Evolutionary conservation across 2,113 vertebrate species (phyloP).

Genomic region (Tiliqua scincoides): DNA sequence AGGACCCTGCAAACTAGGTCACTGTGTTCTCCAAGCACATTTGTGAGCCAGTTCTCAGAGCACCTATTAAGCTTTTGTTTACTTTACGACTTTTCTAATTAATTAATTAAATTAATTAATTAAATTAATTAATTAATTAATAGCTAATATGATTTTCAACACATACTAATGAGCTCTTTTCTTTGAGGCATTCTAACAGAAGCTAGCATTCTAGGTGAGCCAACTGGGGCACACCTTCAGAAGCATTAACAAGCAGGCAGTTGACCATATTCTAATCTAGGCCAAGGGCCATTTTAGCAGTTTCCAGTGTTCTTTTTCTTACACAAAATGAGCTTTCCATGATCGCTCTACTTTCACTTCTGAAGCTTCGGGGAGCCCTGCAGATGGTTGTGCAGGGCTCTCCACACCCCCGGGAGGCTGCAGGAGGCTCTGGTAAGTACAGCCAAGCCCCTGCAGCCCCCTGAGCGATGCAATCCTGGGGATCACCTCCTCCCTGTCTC

Average conservation of each 20-base stretch:
- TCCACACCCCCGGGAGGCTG: no score
- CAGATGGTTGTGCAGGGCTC: no score
- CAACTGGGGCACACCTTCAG: neutral
- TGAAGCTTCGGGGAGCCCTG: no score
- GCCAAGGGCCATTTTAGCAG: neutral
- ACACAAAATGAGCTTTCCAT: neutral
- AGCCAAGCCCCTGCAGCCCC: no score
- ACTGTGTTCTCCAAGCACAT: neutral
- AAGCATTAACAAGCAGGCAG: neutral
- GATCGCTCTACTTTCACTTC: no score
- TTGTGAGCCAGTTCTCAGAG: neutral
- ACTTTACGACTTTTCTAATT: slow-evolving; percentile 2
- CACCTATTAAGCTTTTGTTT: neutral
- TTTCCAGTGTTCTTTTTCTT: neutral
- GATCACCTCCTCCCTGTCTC: no score
- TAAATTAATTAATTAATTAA: slow-evolving; percentile 30
- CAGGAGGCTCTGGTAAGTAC: no score
- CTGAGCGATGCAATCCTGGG: no score
- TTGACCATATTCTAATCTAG: neutral
- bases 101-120: no score
- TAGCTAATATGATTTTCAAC: neutral
- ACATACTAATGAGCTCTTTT: neutral
- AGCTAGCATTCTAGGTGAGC: neutral
- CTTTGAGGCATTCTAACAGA: neutral
- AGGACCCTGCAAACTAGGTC: neutral